Evolutionary conservation across 2,888 invertebrate genomes (phyloP), one percentile per base, ranked within the genome.

Genomic region (Dryobotodes eremita): DNA sequence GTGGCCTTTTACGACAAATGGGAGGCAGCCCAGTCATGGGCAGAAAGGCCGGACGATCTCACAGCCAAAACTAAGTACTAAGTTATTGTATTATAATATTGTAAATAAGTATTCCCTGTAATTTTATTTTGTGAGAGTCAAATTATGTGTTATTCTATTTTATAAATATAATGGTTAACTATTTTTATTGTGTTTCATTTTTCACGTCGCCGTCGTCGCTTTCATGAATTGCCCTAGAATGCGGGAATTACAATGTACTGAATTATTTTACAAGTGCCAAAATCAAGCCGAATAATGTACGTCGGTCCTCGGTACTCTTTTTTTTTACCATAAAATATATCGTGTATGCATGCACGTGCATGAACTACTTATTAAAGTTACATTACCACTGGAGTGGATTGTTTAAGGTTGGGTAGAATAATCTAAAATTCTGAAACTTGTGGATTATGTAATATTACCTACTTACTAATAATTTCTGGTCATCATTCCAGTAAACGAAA

Each of bases 11-110:
- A 82, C 97, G 98, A 71, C 99, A 98, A 91, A 98, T 99, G 96
- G 98, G 98, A 8, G 98, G 98, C 17, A 98, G 98, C 92, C 99
- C 99, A 0, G 98, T 98, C 76, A 96, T 98, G 95, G 98, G 98
- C 1, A 97, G 98, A 83, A 98, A 98, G 92, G 97, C 98, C 71
- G 95, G 93, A 36, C 91, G 96, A 85, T 95, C 96, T 68, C 96
- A 95, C 65, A 97, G 96, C 86, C 97, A 97, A 89, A 97, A 97
- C 87, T 96, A 92, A 92, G 31, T 68, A 13, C 72, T 68, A 48
- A 75, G 75, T 53, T 75, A 69, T 11, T 76, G 48, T 77, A 78
- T 17, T 77, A 61, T 82, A 71, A 36, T 55, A 66, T 73, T 87
- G 81, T 83, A 85, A 84, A 85, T 88, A 85, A 86, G 74, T 75